Evolutionary conservation across 2,113 vertebrate genomes (phyloP), one percentile per base, ranked within the genome.

Genomic region (Todiramphus saurophagus): DNA sequence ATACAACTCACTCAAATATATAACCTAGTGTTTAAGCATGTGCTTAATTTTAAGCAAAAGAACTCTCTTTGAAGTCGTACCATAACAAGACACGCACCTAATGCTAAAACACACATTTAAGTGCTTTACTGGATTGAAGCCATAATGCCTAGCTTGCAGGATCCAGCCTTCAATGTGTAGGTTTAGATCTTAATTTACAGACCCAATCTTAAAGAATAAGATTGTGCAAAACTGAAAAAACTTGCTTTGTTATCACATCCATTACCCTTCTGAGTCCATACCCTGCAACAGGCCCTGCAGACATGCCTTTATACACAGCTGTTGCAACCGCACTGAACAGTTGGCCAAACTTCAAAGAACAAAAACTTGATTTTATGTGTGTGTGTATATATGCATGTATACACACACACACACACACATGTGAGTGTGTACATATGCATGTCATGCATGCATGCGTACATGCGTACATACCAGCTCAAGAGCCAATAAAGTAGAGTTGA

Each of bases 331-430:
- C 41, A 18, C 35, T 1, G 39, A 81, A 83, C 77, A 86, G 31
- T 3, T 95, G 95, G 90, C 60, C 70, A 50, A 53, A 56, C 89
- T 96, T 96, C 94, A 97, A 95, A 97, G 95, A 64, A 67, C 13
- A 50, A 50, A 64, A 77, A 11, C 28, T 19, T 83, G 39, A 93
- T 88, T 79, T 81, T 59, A 31, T 16, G 24, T 84, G 48, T 58
- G 48, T 58, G 44, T 80, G 1, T 56, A 27, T 25, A 33, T 51
- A 33, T 55, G 7, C 10, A 16, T 23, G 7, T 30, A 2, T n/a
- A 28, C 14, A 67, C 27, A 44, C 41, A 64, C 63, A 28, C 14
- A 67, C 27, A 44, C 41, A 23, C 18, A 30, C 30, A 28, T 67
- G 64, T 46, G 64, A 43, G 20, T 46, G 23, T 48, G 44, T n/a